Base-by-base conservation (phyloP, 2,797 vertebrate species). In the Coilia nasus region DNA sequence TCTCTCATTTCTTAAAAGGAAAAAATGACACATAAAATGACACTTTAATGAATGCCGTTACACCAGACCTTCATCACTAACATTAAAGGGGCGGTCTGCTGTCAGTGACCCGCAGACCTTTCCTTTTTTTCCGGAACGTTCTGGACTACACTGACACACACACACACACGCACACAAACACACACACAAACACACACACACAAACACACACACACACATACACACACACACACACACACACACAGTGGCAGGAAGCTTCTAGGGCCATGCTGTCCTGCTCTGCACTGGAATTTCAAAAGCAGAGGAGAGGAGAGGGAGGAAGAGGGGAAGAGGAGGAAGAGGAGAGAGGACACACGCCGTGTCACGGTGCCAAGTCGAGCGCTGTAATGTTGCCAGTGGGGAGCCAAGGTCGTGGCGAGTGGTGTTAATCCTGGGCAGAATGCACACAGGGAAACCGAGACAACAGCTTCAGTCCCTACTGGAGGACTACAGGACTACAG, bases 371-470 rank as follows among this genome's bases (percentile, higher is more conserved):
- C 28, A 71, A 78, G 31, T 78, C 14, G 31, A 78, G 50, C 9
- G 31, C 31, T 41, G 71, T 78, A 41, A 78, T 41, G 35, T 41
- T 78, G 31, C 31, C 71, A 7, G 31, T 19, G 71, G 1, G 71
- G 31, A 78, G 71, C 31, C 71, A 78, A 78, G 71, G 71, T 44
- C 35, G 31, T 19, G 6, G 17, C 15, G 31, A 25, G 31, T 6
- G 64, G 71, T 78, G 71, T 9, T 78, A 78, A 78, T 78, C 71
- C 71, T 41, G 15, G 4, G 71, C 31, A 78, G 71, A 78, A 78
- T 78, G 71, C 35, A 19, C 71, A 44, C 71, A 41, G 35, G 14
- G 71, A 78, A 78, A 78, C 35, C 3, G 9, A 25, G 71, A 78
- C 28, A 14, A 14, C 23, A 15, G 28, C 62, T 25, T 67, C 25